Base-by-base conservation (phyloP, 2,888 invertebrate species). In the Omphaloscelis lunosa region DNA sequence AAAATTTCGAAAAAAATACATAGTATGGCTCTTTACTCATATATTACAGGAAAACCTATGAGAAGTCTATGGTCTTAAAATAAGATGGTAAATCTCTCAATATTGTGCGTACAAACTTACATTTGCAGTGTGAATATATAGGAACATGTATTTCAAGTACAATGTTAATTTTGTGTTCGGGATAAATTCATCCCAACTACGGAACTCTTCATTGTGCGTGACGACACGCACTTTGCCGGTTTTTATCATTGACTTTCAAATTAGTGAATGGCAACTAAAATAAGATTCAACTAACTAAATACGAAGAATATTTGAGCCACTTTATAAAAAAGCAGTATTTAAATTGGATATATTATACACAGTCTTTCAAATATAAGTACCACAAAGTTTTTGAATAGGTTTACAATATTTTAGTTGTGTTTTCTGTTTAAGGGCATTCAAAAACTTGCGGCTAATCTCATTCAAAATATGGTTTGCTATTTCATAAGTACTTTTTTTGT, bases 241-340 rank as follows among this genome's bases (percentile, higher is more conserved):
- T n/a, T n/a, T 85, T 86, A 81, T 78, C 78, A 78, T 78, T 88
- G 80, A 86, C 82, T 82, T 84, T 87, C 75, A 82, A 87, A 80
- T 86, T 78, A 83, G 65, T 72, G 76, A 68, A 72, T 79, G 80
- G 80, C 75, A 80, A 80, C 79, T 88, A 70, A 76, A 71, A 81
- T 77, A 68, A 82, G 70, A 72, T 72, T 63, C 56, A 65, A 72
- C 56, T 66, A 77, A 85, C 77, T 78, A 80, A 81, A 77, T 80
- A 79, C 51, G 51, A 76, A 76, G 51, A 71, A 84, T 65, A 70
- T 83, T 73, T 73, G 20, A 84, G 62, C 34, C 17, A 63, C 41
- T 86, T 73, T 48, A 62, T 58, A 76, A 76, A 76, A 56, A 76
- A 82, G 45, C n/a, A 70, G 58, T 67, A 66, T 62, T 59, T 67